These are phyloP conservation scores for Antheraea pernyi DNA, from an alignment of 1,140 invertebrate genomes.

Conservation along the genomic window DNA sequence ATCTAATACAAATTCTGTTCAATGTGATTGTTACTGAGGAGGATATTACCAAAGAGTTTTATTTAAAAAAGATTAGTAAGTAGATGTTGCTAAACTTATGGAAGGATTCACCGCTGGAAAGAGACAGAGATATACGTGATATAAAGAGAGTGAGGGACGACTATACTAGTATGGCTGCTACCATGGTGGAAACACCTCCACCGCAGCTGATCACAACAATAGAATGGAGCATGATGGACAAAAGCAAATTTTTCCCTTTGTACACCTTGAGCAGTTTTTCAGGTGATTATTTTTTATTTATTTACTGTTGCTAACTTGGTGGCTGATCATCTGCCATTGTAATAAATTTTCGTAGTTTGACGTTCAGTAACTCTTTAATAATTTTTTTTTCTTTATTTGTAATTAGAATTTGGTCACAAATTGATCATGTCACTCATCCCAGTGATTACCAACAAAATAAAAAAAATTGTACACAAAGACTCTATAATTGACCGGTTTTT, in stretches of 20 bases:
- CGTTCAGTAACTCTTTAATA: no score
- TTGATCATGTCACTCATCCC: no score
- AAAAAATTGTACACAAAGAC: no score
- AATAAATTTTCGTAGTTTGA: no score
- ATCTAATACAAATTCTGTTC: conserved; percentile 15
- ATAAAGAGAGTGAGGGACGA: not conserved
- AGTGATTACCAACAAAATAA: no score
- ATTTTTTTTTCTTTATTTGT: no score
- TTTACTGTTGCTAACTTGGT: not conserved
- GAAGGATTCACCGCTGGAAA: conserved; percentile 22
- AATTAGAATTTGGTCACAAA: no score
- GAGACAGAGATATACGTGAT: conserved; percentile 2
- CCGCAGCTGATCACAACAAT: conserved; percentile 90
- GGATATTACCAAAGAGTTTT: conserved; percentile 43
- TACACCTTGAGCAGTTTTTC: conserved; percentile 87
- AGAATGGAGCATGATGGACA: conserved; percentile 99
- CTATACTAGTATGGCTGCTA: conserved; percentile 50
- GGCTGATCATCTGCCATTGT: no score
- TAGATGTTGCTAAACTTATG: conserved; percentile 57
- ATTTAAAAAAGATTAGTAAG: conserved; percentile 19
- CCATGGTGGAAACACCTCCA: conserved; percentile 79
- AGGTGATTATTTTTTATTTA: conserved; percentile 40
- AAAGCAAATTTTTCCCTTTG: conserved; percentile 94
- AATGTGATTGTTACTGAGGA: conserved; percentile 9
- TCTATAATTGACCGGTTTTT: no score